A percentile compares a stretch with the other conserved stretches of the same genome.
These are phyloP conservation scores for Onychorhynchus coronatus DNA, from an alignment of 2,113 vertebrate species.

Conservation along the genomic window DNA sequence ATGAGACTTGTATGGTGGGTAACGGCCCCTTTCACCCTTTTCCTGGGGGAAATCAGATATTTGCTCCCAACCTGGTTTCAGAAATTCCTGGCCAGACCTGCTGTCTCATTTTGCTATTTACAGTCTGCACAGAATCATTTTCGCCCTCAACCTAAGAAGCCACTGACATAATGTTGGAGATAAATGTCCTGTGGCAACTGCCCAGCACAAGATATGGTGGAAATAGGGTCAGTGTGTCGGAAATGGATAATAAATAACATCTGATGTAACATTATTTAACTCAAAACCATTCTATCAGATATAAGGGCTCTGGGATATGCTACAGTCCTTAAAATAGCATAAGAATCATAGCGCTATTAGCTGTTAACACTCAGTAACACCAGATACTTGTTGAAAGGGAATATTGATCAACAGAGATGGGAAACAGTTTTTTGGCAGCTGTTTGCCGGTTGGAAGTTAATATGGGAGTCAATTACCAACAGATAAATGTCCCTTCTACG, in stretches of 20 bases:
- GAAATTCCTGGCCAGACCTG: not conserved
- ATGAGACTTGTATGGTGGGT: not conserved
- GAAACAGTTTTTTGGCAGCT: conserved; percentile 16
- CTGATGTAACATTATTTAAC: not conserved
- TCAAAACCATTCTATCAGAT: not conserved
- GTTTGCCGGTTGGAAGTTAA: conserved; percentile 7
- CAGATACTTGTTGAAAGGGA: not conserved
- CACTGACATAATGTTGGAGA: not conserved
- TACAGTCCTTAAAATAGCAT: not conserved
- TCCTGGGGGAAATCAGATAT: not conserved
- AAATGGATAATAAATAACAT: not conserved
- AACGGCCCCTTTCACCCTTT: not conserved
- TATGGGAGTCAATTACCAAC: not conserved
- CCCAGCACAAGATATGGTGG: not conserved
- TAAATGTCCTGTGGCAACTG: not conserved
- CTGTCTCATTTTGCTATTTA: not conserved
- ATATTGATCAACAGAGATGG: not conserved
- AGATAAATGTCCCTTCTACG: not conserved
- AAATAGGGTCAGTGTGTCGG: not conserved
- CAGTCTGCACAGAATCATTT: not conserved
- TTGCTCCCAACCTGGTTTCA: not conserved
- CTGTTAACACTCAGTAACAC: not conserved
- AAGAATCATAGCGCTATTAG: not conserved
- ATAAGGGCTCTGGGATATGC: not conserved
- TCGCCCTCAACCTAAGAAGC: not conserved